phyloP scores from a whole-genome alignment of 2,797 vertebrate species.

The Esox masquinongy region DNA sequence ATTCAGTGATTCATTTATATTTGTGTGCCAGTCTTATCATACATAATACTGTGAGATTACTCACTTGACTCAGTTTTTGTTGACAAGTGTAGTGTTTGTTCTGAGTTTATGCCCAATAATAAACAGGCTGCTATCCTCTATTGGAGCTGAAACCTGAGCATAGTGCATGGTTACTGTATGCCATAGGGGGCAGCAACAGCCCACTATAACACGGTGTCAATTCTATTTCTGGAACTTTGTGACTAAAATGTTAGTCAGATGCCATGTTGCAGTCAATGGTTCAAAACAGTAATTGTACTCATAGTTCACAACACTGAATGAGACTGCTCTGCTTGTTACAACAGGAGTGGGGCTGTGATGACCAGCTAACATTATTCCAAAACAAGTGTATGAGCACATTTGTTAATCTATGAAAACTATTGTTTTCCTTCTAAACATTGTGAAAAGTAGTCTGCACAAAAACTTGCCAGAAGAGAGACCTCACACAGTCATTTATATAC shows the following conservation, averaged over 20 bases:
- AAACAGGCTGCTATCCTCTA: neutral
- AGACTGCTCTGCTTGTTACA: neutral
- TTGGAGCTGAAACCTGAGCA: neutral
- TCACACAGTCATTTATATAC: slow-evolving; percentile 60
- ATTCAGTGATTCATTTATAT: neutral
- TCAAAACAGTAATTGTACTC: neutral
- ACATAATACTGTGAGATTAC: neutral
- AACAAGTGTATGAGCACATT: neutral
- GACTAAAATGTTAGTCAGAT: slow-evolving; percentile 22
- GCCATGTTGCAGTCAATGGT: neutral
- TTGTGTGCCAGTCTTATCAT: neutral
- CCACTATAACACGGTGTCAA: neutral
- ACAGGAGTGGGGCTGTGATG: neutral
- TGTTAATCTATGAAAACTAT: neutral
- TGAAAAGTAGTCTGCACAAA: neutral
- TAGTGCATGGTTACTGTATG: neutral
- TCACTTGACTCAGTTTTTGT: neutral
- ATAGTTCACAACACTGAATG: neutral
- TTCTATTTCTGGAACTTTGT: slow-evolving; percentile 25
- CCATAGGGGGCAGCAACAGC: slow-evolving; percentile 43
- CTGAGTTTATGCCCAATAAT: neutral
- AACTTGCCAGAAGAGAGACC: slow-evolving; percentile 11
- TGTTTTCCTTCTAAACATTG: neutral
- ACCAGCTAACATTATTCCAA: neutral
- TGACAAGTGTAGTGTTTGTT: neutral